phyloP scores from a whole-genome alignment of 2,797 vertebrate species.

The Semotilus atromaculatus region DNA sequence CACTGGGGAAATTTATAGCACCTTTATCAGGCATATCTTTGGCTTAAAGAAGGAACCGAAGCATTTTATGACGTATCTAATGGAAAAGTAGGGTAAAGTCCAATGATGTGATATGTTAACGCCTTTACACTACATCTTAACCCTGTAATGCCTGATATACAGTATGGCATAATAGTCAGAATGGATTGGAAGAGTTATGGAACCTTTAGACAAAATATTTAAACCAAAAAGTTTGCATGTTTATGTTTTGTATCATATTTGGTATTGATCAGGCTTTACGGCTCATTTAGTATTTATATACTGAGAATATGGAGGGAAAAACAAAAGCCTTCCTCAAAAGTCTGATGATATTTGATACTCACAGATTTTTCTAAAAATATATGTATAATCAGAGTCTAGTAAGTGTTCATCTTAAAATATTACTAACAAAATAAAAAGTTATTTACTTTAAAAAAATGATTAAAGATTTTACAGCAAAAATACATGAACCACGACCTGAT shows the following conservation, averaged over 20 bases:
- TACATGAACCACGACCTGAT: no score
- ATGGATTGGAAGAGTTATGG: neutral
- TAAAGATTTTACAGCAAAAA: no score
- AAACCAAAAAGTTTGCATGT: neutral
- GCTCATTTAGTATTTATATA: neutral
- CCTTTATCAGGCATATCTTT: neutral
- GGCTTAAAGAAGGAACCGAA: neutral
- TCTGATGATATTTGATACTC: no score
- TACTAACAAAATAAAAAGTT: no score
- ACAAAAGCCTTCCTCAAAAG: no score
- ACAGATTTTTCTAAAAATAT: no score
- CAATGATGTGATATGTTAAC: neutral
- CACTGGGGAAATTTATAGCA: neutral
- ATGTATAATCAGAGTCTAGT: no score
- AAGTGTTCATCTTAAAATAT: no score
- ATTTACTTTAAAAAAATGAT: no score
- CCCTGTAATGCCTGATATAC: neutral
- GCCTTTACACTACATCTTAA: neutral
- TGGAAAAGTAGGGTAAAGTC: slow-evolving; percentile 19
- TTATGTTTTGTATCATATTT: neutral
- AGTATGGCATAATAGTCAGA: neutral
- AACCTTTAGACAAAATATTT: neutral
- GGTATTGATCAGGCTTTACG: neutral
- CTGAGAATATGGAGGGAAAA: neutral
- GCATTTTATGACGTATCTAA: slow-evolving; percentile 12